Evolutionary conservation across 1,140 invertebrate species (phyloP), one percentile per base, ranked within the genome.

Genomic region (Pollicipes pollicipes): DNA sequence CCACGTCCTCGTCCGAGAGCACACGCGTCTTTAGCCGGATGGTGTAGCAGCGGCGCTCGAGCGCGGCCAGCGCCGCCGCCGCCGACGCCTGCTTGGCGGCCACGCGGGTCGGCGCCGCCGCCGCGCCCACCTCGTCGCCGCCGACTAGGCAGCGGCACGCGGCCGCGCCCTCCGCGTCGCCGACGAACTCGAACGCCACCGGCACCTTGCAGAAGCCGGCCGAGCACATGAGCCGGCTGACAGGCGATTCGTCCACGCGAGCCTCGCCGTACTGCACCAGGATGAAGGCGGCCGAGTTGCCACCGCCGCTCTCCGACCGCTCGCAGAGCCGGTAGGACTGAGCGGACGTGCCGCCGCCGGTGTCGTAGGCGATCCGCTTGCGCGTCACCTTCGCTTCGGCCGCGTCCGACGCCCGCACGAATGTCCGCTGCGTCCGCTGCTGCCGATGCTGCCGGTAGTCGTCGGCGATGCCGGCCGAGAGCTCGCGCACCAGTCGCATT

Each of bases 321-420:
- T 58, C 45, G 21, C 45, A 58, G 10, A 58, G 45, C 10, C 45
- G 45, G 45, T 58, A 58, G 2, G 45, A 58, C 45, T 58, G 13
- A 21, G 45, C 45, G 2, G 45, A 58, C 8, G 45, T 10, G 45
- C 45, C 45, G 10, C 45, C 45, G 45, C 24, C 17, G 2, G 45
- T 58, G 45, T 58, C 45, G 21, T 58, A 58, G 2, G 45, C 8
- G 45, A 58, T 58, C 21, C 45, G 64, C n/a, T 66, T 27, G 3
- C 64, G 64, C 71, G 70, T 87, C 70, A 85, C 84, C 79, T 86
- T 87, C 1, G 88, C 87, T 76, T 83, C 83, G n/a, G 86, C 86
- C 29, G 89, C 89, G 76, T 89, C 87, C 29, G 88, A 89, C 28
- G 88, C 90, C 75, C 85, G 80, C 0, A 91, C 86, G 81, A 91